These are phyloP conservation scores for Lycophotia porphyrea DNA, from an alignment of 2,888 invertebrate species.

Conservation along the genomic window DNA sequence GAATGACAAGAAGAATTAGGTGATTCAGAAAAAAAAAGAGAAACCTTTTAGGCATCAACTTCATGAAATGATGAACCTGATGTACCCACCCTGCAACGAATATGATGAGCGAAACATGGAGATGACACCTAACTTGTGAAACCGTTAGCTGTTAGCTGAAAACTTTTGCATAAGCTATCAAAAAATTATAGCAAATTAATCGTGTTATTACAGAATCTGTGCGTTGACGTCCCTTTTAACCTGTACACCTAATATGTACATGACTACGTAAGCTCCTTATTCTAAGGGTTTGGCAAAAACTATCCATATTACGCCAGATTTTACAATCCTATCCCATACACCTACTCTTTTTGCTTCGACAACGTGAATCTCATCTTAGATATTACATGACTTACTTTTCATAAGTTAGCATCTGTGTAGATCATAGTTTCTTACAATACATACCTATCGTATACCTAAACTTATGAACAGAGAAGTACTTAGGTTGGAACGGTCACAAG, in stretches of 20 bases:
- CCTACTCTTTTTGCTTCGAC: conserved; percentile 1
- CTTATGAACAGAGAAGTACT: neutral
- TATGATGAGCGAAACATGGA: neutral
- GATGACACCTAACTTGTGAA: neutral
- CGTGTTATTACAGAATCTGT: neutral
- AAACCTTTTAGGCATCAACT: neutral
- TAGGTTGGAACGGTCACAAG: neutral
- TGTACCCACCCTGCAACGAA: neutral
- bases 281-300: neutral
- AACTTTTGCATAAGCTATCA: conserved; percentile 3
- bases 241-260: neutral
- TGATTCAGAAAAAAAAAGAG: neutral
- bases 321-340: neutral
- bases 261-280: neutral
- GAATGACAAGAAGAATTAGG: neutral
- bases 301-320: neutral
- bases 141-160: neutral
- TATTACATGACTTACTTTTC: neutral
- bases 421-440: neutral
- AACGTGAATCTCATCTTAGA: neutral
- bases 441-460: neutral
- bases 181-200: neutral
- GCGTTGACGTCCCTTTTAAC: neutral
- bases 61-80: neutral
- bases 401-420: neutral